Percentiles rank a stretch among this genome's conserved stretches.
Evolutionary conservation across 2,888 invertebrate species (phyloP).

Genomic region (Craniophora ligustri): DNA sequence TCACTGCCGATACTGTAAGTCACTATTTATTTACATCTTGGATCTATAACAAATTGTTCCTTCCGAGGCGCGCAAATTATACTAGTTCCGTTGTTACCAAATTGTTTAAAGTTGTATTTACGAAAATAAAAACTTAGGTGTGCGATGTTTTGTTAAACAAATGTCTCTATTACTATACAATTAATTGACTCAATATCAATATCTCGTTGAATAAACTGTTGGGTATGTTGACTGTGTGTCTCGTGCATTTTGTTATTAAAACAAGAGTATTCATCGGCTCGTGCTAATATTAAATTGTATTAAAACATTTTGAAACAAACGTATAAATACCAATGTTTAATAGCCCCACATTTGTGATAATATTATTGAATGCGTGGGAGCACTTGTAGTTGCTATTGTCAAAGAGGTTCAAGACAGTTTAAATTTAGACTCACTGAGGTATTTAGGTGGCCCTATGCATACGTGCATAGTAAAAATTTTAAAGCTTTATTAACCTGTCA

Average conservation of each 20-base stretch:
- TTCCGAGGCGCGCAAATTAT: background rate
- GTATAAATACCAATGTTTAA: slow-evolving; percentile 10
- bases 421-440: no score
- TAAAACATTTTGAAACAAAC: background rate
- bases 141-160: background rate
- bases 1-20: no score
- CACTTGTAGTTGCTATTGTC: background rate
- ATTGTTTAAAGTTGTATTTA: background rate
- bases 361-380: slow-evolving; percentile 18
- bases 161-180: background rate
- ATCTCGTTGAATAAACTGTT: background rate
- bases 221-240: background rate
- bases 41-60: no score
- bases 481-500: no score
- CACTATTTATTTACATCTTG: no score
- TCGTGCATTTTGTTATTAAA: slow-evolving; percentile 19
- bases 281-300: slow-evolving; percentile 13
- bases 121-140: background rate
- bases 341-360: slow-evolving; percentile 2
- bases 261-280: slow-evolving; percentile 6
- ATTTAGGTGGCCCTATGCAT: no score
- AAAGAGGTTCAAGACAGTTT: background rate
- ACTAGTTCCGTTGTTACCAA: background rate
- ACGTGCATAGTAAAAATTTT: no score
- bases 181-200: background rate